Conservation (phyloP, 2,113 vertebrate genomes). For the Aptenodytes patagonicus region DNA sequence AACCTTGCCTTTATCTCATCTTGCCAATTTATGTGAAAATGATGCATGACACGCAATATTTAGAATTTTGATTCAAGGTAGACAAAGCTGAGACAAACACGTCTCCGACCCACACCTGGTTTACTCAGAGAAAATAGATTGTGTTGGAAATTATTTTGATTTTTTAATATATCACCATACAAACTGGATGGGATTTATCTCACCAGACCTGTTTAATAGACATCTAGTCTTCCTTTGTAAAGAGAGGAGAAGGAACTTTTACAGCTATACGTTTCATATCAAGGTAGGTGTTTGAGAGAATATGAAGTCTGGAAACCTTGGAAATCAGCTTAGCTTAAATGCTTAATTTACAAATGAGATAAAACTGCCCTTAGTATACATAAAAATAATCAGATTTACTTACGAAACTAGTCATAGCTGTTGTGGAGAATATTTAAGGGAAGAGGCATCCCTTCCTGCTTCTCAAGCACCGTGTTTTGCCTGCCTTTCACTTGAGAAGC, state of each 20-base stretch:
- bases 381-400: not conserved
- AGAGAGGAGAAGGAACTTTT: not conserved
- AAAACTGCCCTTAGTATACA: not conserved
- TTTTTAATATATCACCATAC: not conserved
- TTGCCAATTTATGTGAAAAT: not conserved
- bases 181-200: not conserved
- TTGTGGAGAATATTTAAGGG: not conserved
- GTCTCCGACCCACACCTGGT: not conserved
- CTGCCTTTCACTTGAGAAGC: not conserved
- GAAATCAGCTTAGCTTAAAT: not conserved
- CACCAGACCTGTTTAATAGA: not conserved
- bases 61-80: not conserved
- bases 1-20: not conserved
- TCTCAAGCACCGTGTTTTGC: not conserved
- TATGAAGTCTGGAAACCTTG: not conserved
- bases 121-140: not conserved
- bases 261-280: not conserved
- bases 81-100: not conserved
- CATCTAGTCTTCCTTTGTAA: not conserved
- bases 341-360: not conserved
- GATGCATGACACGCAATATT: rapidly evolving
- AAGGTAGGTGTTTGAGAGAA: not conserved
- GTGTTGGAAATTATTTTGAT: not conserved
- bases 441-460: not conserved
- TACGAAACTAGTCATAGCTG: not conserved